Evolutionary conservation across 2,888 invertebrate genomes (phyloP).

Genomic region (Strigamia transsilvanica): DNA sequence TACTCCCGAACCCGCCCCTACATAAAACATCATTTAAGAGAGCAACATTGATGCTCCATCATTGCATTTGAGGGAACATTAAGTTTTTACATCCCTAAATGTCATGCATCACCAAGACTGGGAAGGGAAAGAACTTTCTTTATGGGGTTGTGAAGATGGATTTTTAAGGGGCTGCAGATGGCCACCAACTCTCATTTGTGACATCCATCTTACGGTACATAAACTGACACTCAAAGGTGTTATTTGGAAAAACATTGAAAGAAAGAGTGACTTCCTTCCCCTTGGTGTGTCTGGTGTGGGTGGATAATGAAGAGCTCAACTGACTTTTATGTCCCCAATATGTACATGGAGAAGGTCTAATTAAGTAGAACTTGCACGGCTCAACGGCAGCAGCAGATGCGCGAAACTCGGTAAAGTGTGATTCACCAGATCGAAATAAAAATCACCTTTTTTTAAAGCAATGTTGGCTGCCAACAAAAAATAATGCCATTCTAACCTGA

Average conservation of each 20-base stretch:
- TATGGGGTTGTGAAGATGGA: not conserved
- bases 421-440: not conserved
- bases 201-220: not conserved
- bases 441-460: too few relatives aligned
- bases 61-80: conserved; percentile 1
- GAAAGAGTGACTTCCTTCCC: not conserved
- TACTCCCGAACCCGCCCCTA: too few relatives aligned
- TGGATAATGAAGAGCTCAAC: conserved; percentile 36
- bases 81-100: not conserved
- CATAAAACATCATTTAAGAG: not conserved
- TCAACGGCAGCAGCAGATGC: not conserved
- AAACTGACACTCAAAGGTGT: conserved; percentile 39
- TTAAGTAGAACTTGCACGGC: conserved; percentile 2
- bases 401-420: not conserved
- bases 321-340: conserved; percentile 40
- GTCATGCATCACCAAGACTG: not conserved
- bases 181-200: conserved; percentile 26
- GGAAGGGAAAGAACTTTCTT: too few relatives aligned
- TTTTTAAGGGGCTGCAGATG: conserved; percentile 12
- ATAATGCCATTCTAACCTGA: too few relatives aligned
- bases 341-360: not conserved
- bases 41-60: not conserved
- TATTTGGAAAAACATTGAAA: not conserved
- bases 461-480: too few relatives aligned
- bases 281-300: not conserved